phyloP scores from a whole-genome alignment of 2,797 vertebrate genomes.

The Triplophysa yarkandensis region DNA sequence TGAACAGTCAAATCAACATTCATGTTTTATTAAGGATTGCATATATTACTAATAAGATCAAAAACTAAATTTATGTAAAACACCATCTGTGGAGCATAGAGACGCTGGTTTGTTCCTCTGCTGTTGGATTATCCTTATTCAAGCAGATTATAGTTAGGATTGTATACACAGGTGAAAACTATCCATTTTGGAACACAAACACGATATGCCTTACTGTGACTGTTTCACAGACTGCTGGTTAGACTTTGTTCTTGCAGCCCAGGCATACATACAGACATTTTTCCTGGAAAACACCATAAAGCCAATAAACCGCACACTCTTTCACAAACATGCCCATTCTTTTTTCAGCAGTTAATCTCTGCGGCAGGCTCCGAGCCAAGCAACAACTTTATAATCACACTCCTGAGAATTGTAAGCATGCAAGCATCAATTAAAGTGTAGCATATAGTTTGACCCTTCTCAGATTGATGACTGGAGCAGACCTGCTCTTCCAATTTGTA shows the following conservation, averaged over 20 bases:
- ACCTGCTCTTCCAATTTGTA: slow-evolving; percentile 48
- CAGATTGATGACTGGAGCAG: slow-evolving; percentile 71
- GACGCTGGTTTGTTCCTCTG: background rate
- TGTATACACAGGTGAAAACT: background rate
- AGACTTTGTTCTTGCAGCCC: slow-evolving; percentile 1
- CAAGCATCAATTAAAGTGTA: slow-evolving; percentile 57
- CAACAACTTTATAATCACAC: slow-evolving; percentile 4
- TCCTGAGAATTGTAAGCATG: slow-evolving; percentile 33
- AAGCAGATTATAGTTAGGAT: background rate
- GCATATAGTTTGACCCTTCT: slow-evolving; percentile 57
- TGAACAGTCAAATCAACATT: no score
- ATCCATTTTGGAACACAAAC: background rate
- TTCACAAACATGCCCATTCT: slow-evolving; percentile 13
- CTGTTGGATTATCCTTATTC: slow-evolving; percentile 1
- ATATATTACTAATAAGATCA: no score
- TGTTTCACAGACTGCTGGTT: background rate
- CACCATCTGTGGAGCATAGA: background rate
- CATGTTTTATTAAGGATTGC: no score
- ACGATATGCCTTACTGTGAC: background rate
- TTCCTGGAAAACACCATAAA: slow-evolving; percentile 28
- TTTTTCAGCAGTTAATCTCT: slow-evolving; percentile 32
- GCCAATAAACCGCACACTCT: slow-evolving; percentile 4
- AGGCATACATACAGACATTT: slow-evolving; percentile 9
- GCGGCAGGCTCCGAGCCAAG: background rate
- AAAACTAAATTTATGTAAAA: background rate